A percentile compares a stretch with the other conserved stretches of the same genome.
Conservation (phyloP, 1,140 invertebrate species). For the Paraescarpia echinospica region DNA sequence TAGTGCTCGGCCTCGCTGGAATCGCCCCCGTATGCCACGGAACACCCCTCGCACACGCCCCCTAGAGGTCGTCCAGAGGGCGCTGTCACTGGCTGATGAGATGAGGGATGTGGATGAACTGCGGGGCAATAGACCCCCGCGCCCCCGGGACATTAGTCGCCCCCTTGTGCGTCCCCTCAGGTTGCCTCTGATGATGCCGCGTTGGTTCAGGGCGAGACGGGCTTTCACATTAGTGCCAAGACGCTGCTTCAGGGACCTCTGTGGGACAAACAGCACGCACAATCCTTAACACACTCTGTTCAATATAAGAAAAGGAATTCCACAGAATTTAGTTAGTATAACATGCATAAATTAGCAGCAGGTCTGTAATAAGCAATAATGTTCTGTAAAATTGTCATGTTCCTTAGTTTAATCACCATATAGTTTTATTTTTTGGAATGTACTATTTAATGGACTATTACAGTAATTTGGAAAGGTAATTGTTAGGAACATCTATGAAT, state of each 20-base stretch:
- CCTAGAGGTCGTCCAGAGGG: neutral
- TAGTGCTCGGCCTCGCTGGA: neutral
- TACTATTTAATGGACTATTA: neutral
- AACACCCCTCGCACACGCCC: neutral
- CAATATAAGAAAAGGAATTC: neutral
- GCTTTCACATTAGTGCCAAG: neutral
- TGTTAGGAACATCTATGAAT: neutral
- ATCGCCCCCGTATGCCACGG: neutral
- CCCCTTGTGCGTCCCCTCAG: neutral
- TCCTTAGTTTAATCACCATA: neutral
- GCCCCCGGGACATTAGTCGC: neutral
- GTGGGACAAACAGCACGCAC: neutral
- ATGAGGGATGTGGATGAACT: neutral
- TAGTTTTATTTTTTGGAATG: neutral
- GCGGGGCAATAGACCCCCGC: neutral
- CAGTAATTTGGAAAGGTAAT: neutral
- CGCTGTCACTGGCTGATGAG: neutral
- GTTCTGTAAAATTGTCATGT: neutral
- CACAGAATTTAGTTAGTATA: neutral
- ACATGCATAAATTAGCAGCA: neutral
- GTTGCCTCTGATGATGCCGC: neutral
- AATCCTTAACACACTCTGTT: neutral
- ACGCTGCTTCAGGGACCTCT: conserved; percentile 11
- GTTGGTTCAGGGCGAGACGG: neutral
- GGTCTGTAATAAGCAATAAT: neutral